These are phyloP conservation scores for Lydus trimaculatus DNA, from an alignment of 2,888 invertebrate genomes.

Conservation along the genomic window DNA sequence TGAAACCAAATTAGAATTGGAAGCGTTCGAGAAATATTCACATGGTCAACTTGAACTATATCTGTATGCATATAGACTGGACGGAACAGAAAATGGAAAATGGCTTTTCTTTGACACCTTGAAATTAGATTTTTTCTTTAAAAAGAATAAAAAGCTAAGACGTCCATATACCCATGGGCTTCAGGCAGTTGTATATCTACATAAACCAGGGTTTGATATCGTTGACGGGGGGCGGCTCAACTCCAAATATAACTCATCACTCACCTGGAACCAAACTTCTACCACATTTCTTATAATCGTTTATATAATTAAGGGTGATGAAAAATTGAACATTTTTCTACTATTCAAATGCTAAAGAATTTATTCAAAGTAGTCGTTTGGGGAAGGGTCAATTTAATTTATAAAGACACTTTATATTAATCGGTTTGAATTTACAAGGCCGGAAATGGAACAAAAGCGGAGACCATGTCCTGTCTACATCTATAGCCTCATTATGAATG, in stretches of 20 bases:
- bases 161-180: constrained; percentile 55
- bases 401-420: constrained; percentile 18
- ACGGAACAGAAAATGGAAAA: constrained; percentile 60
- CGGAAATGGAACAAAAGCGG: constrained; percentile 28
- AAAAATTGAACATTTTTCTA: constrained; percentile 16
- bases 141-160: constrained; percentile 58
- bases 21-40: constrained; percentile 48
- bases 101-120: constrained; percentile 64
- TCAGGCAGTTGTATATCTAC: constrained; percentile 55
- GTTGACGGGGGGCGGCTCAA: not conserved
- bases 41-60: constrained; percentile 56
- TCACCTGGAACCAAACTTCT: not conserved
- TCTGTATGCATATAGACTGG: constrained; percentile 58
- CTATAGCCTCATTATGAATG: constrained; percentile 51
- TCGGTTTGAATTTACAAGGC: constrained; percentile 24
- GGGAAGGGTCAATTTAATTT: constrained; percentile 17
- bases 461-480: constrained; percentile 33
- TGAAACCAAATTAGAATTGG: constrained; percentile 22
- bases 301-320: constrained; percentile 42
- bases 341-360: not conserved
- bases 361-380: not conserved
- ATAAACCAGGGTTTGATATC: constrained; percentile 43
- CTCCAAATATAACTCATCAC: not conserved
- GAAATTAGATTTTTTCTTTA: constrained; percentile 62
- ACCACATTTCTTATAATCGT: constrained; percentile 3